phyloP scores from a whole-genome alignment of 2,797 vertebrate species.

The Gastrophryne carolinensis region DNA sequence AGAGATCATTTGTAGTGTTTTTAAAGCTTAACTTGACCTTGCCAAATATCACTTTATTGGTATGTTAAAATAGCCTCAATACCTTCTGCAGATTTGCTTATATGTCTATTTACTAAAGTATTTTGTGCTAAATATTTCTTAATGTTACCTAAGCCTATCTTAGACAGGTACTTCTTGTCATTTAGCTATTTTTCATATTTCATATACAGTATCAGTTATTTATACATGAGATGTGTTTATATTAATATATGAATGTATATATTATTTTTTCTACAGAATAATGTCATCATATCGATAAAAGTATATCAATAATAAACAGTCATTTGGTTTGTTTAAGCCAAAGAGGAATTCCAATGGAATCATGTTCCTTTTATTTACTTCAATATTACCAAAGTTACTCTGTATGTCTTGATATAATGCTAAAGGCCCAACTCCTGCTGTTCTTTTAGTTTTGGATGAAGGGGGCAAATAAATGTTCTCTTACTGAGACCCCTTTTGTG shows the following conservation, averaged over 20 bases:
- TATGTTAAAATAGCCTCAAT: too few species aligned
- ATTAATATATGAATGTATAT: constrained; percentile 8
- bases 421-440: too few species aligned
- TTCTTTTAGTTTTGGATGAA: too few species aligned
- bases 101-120: not conserved
- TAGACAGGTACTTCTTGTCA: not conserved
- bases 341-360: constrained; percentile 42
- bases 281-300: constrained; percentile 6
- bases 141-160: constrained; percentile 14
- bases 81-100: too few species aligned
- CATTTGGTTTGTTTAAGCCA: constrained; percentile 41
- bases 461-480: too few species aligned
- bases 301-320: not conserved
- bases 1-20: too few species aligned
- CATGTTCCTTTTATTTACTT: constrained; percentile 12
- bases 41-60: too few species aligned
- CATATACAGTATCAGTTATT: constrained; percentile 19
- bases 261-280: constrained; percentile 18
- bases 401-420: not conserved
- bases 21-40: too few species aligned
- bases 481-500: too few species aligned
- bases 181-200: constrained; percentile 54
- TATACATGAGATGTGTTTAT: constrained; percentile 10
- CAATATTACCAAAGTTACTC: constrained; percentile 8
- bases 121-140: not conserved